A percentile compares a stretch with the other conserved stretches of the same genome.
These are phyloP conservation scores for Hermatobates lingyangjiaoensis DNA, from an alignment of 1,140 invertebrate species.

Conservation along the genomic window DNA sequence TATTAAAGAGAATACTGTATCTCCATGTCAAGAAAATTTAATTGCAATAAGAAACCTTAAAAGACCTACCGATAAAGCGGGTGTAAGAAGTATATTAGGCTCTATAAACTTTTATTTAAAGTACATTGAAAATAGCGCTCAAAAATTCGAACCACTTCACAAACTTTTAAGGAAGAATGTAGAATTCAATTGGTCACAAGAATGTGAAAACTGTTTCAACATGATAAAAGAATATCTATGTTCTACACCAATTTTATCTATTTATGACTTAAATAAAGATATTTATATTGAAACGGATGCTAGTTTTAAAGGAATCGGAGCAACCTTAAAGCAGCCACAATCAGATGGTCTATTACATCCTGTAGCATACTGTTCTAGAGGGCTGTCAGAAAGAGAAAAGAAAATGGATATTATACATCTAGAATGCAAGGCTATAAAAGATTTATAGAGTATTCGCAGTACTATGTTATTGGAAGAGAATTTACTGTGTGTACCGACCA, in stretches of 20 bases:
- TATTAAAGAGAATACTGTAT: conserved; percentile 15
- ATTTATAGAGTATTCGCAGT: conserved; percentile 15
- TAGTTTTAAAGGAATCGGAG: conserved; percentile 10
- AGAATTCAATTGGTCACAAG: conserved; percentile 20
- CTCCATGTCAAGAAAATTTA: conserved; percentile 17
- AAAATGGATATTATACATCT: conserved; percentile 19
- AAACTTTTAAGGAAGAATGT: conserved; percentile 20
- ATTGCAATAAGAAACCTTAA: conserved; percentile 15
- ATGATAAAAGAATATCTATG: conserved; percentile 21
- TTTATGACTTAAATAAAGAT: conserved; percentile 15
- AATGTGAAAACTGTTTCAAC: conserved; percentile 21
- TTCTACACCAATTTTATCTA: conserved; percentile 20
- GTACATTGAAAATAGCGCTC: conserved; percentile 20
- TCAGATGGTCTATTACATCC: conserved; percentile 9
- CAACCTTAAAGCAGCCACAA: neutral
- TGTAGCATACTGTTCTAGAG: conserved; percentile 9
- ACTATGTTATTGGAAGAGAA: conserved; percentile 11
- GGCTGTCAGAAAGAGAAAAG: conserved; percentile 1
- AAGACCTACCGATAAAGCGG: conserved; percentile 11
- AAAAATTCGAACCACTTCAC: conserved; percentile 19
- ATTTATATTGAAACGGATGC: conserved; percentile 22
- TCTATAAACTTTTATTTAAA: conserved; percentile 14
- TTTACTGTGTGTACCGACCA: conserved; percentile 12
- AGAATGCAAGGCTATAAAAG: conserved; percentile 16
- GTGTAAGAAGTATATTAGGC: conserved; percentile 16